phyloP scores from a whole-genome alignment of 2,113 vertebrate genomes.

The Alectura lathami region DNA sequence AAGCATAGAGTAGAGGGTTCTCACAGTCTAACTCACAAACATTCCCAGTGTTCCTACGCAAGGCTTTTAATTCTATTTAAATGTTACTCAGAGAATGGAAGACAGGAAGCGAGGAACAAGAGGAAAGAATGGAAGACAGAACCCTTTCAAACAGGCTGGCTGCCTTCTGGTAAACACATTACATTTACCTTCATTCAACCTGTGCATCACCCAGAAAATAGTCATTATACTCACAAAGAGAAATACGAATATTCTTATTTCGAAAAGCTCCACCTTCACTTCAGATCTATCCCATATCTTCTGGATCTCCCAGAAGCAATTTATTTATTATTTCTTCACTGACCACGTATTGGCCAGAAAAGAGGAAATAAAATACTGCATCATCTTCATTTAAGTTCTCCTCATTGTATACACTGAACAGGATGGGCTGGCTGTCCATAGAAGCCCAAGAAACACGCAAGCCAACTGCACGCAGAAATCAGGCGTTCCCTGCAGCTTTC shows the following conservation, averaged over 20 bases:
- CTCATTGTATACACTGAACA: background rate
- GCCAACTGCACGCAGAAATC: background rate
- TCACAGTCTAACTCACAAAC: conserved; percentile 41
- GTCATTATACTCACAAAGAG: background rate
- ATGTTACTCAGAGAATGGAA: background rate
- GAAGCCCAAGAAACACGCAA: background rate
- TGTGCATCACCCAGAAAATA: background rate
- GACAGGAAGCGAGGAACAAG: background rate
- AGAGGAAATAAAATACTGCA: background rate
- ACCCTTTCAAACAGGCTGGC: background rate
- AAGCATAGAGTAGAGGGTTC: conserved; percentile 37
- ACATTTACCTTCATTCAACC: background rate
- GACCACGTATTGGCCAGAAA: background rate
- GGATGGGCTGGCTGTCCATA: background rate
- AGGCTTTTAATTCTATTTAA: conserved; percentile 51
- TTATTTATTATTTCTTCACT: background rate
- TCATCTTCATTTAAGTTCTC: background rate
- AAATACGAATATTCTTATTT: background rate
- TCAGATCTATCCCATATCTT: background rate
- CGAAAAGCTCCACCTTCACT: background rate
- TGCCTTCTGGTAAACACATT: conserved; percentile 25
- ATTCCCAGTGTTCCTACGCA: conserved; percentile 54
- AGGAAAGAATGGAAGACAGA: conserved; percentile 16
- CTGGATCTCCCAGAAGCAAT: background rate
- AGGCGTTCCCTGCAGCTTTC: background rate